Percentiles rank a stretch among this genome's conserved stretches.
Conservation (phyloP, 2,888 invertebrate genomes). For the Sesia bembeciformis region DNA sequence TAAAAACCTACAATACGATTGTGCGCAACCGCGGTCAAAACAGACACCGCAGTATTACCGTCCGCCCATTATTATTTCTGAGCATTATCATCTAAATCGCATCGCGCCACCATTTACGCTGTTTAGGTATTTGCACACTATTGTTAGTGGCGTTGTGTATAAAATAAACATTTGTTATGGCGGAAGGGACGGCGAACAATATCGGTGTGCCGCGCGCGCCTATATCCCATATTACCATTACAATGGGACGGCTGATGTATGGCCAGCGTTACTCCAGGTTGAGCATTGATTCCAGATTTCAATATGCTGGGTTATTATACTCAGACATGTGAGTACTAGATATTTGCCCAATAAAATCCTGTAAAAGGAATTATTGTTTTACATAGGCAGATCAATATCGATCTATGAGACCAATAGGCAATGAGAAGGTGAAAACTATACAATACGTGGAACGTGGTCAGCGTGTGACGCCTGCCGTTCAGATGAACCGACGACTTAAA, state of each 20-base stretch:
- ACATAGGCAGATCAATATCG: too few species aligned
- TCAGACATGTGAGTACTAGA: too few species aligned
- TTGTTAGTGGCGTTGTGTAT: constrained; percentile 74
- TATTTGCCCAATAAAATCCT: too few species aligned
- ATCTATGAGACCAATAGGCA: too few species aligned
- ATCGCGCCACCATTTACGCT: constrained; percentile 63
- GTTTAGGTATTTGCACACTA: constrained; percentile 74
- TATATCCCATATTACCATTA: constrained; percentile 67
- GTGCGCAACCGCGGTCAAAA: constrained; percentile 15
- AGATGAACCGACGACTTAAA: too few species aligned
- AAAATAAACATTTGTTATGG: constrained; percentile 74
- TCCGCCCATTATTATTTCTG: constrained; percentile 62
- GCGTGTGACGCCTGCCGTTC: too few species aligned
- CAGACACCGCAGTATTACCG: constrained; percentile 37
- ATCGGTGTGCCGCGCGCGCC: constrained; percentile 35
- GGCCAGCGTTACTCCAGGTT: constrained; percentile 19
- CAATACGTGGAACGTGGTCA: too few species aligned
- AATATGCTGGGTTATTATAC: too few species aligned
- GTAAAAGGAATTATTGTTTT: too few species aligned
- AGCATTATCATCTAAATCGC: constrained; percentile 73
- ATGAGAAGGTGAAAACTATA: too few species aligned
- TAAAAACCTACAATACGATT: too few species aligned
- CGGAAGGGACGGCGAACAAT: constrained; percentile 57
- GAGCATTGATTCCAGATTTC: too few species aligned
- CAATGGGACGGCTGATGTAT: constrained; percentile 68